Evolutionary conservation across 2,797 vertebrate species (phyloP).

Genomic region (Hipposideros larvatus): DNA sequence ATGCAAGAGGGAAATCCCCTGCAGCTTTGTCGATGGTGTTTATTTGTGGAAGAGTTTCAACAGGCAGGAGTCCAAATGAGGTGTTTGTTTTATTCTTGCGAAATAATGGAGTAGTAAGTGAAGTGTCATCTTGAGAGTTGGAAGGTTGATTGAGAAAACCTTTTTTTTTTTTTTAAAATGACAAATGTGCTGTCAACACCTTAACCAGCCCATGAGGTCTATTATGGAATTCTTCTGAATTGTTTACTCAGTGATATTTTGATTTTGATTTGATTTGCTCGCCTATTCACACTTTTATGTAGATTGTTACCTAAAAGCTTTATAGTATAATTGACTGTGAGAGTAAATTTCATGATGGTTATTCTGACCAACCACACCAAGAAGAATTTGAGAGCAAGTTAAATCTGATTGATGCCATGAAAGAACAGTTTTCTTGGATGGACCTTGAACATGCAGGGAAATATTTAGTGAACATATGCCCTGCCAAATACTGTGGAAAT

Average conservation of each 20-base stretch:
- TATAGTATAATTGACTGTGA: not conserved
- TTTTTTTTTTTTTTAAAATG: not conserved
- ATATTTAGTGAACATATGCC: not conserved
- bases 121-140: not conserved
- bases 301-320: not conserved
- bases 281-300: not conserved
- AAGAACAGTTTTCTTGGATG: not conserved
- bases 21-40: not conserved
- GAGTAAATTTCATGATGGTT: not conserved
- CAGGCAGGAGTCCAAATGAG: not conserved
- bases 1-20: not conserved
- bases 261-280: constrained; percentile 29
- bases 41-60: not conserved
- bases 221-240: not conserved
- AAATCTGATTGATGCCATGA: not conserved
- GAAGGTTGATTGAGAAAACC: not conserved
- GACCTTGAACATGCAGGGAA: not conserved
- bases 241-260: not conserved
- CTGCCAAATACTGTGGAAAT: not conserved
- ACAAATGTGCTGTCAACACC: not conserved
- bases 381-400: not conserved
- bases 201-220: not conserved
- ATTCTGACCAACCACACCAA: not conserved
- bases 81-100: not conserved
- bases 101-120: not conserved